These are phyloP conservation scores for Drosophila kanekoi DNA, from an alignment of 2,888 invertebrate species.

Conservation along the genomic window DNA sequence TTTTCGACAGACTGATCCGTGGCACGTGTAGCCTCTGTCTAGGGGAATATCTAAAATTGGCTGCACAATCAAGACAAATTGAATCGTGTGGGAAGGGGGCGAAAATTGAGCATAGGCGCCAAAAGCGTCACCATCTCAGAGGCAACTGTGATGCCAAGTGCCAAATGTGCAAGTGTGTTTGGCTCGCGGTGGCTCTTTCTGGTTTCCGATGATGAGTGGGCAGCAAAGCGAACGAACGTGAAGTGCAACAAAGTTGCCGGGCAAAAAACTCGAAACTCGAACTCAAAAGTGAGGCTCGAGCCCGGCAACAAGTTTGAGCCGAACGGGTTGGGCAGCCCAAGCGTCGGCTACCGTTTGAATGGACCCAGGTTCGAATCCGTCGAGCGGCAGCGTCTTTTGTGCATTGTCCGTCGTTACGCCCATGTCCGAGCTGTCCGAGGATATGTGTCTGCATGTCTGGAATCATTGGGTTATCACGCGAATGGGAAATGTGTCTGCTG, in stretches of 20 bases:
- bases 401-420: constrained; percentile 3
- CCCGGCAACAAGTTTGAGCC: constrained; percentile 18
- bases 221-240: constrained; percentile 15
- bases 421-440: constrained; percentile 17
- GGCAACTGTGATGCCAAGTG: constrained; percentile 4
- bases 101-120: constrained; percentile 33
- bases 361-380: not conserved
- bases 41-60: constrained; percentile 35
- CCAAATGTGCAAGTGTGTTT: not conserved
- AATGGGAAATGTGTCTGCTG: constrained; percentile 41
- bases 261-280: constrained; percentile 3
- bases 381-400: not conserved
- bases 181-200: constrained; percentile 9
- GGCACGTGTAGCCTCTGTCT: constrained; percentile 3
- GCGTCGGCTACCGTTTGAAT: constrained; percentile 42
- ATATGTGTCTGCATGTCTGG: constrained; percentile 13
- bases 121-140: constrained; percentile 10
- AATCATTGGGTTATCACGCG: constrained; percentile 37
- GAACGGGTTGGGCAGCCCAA: constrained; percentile 34
- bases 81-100: not conserved
- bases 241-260: constrained; percentile 42
- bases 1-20: not conserved
- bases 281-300: constrained; percentile 4
- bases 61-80: constrained; percentile 10
- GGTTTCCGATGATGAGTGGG: constrained; percentile 26